Evolutionary conservation across 2,888 invertebrate species (phyloP), one percentile per base, ranked within the genome.

Genomic region (Phengaris alcon): DNA sequence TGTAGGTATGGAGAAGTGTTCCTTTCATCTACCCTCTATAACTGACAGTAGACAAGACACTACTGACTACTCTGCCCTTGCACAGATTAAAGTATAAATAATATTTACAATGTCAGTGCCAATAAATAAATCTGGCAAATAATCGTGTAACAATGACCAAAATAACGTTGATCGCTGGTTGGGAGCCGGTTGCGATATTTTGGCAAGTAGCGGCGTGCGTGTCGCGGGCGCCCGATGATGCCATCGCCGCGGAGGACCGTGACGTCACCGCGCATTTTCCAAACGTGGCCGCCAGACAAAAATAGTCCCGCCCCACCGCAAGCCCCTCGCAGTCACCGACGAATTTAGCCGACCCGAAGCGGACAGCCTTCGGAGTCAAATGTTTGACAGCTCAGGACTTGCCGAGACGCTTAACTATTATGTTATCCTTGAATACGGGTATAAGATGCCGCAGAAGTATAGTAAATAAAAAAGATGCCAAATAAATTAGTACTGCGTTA

Each of bases 201-300:
- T 93, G 92, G 93, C 92, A 91, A 88, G 87, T 87, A 86, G 88
- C 85, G 81, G 86, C 84, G 87, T 89, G 89, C 88, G 91, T 90
- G 91, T 90, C 91, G 91, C 89, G 87, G 84, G 81, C 87, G 87
- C 84, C 82, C 88, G 91, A 91, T 93, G 93, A 91, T 92, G 92
- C 91, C 93, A 93, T 91, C 93, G 92, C 92, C 86, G 87, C 86
- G 87, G 91, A 89, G 88, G 88, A 88, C 84, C 86, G 90, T 93
- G 93, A 93, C 93, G 93, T 93, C 92, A 92, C 85, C 91, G 83
- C 86, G 86, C 92, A 90, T 93, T 93, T 92, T 93, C 91, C 92
- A 92, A 93, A 92, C 92, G 92, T 91, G 91, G 91, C 92, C 90
- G 92, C 90, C 93, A 93, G 93, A 93, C 93, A 88, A 92, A 93